Evolutionary conservation across 2,797 vertebrate species (phyloP), one percentile per base, ranked within the genome.

Genomic region (Sebastes steindachneri): DNA sequence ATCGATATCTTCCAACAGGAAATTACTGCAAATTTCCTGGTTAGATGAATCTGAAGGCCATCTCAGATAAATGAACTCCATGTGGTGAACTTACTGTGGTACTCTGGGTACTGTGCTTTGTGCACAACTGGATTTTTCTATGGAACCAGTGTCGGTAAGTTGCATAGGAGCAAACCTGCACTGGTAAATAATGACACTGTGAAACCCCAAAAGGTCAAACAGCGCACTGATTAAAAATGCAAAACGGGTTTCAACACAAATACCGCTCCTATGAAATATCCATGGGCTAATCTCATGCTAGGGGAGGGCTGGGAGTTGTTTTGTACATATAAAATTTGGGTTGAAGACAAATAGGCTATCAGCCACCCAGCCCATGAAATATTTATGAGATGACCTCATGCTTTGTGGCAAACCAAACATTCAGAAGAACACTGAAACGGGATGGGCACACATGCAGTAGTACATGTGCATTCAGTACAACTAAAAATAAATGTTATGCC

Each of bases 311-410:
- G 77, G 31, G 73, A 83, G 75, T 62, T 78, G 70, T 85, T 87
- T 29, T 86, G 62, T 71, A 35, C 25, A 69, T 59, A 65, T 60
- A 73, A 88, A 88, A 62, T 93, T 91, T 84, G 51, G 58, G 69
- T 79, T 81, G 8, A 63, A 89, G 80, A 87, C 79, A 88, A 88
- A 88, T 53, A 73, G 75, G 66, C 80, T 80, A 89, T 90, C 81
- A 73, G 78, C 88, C 86, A 68, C 73, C 37, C 68, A 67, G 45
- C 10, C 57, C 66, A 84, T 93, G 19, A 90, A 93, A 90, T 92
- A 93, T 93, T 77, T 66, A 93, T 88, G 55, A 85, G 54, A 86
- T 92, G 89, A 93, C 79, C 76, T 93, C 79, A 94, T 87, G 84
- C 83, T 90, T 88, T 81, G 58, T 86, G 73, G 70, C 70, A 77